Evolutionary conservation across 2,797 vertebrate species (phyloP), one percentile per base, ranked within the genome.

Genomic region (Aulostomus chinensis): DNA sequence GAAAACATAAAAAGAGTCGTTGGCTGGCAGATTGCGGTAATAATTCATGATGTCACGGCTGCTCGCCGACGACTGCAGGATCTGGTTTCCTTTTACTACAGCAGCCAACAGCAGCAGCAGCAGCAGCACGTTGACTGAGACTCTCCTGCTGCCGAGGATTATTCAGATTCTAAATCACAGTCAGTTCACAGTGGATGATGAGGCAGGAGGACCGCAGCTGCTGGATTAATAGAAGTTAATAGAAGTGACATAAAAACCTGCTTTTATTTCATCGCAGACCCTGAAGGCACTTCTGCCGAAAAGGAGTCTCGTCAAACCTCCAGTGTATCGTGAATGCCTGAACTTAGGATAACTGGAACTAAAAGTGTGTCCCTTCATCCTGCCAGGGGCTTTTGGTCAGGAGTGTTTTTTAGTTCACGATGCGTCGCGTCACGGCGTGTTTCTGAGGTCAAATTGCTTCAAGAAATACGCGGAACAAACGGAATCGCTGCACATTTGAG

Each of bases 11-110:
- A 57, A 53, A 45, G 34, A 61, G 31, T 33, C 1, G 3, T 45
- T 42, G 48, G 48, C 47, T 29, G 12, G 9, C 39, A 16, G 21
- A 55, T 38, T 20, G 12, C 11, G 15, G 50, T 9, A 64, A 36
- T 68, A 59, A 64, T 56, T 68, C 32, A 59, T 58, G 53, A 9
- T 54, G 25, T 28, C 25, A 12, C 5, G 1, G 39, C 34, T 1
- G 17, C 26, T 49, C 9, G 9, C 20, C 26, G 48, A 24, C 37
- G 54, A 22, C n/a, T 2, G 20, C n/a, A 28, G 11, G 5, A 17
- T 14, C 18, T 16, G 7, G 15, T 58, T 26, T 54, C 32, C 37
- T 28, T 34, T 28, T 4, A 32, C n/a, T n/a, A n/a, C n/a, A n/a
- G n/a, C n/a, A n/a, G n/a, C n/a, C 2, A 28, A 24, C 18, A 32